Conservation (phyloP, 2,888 invertebrate genomes). For the Euphydryas editha region DNA sequence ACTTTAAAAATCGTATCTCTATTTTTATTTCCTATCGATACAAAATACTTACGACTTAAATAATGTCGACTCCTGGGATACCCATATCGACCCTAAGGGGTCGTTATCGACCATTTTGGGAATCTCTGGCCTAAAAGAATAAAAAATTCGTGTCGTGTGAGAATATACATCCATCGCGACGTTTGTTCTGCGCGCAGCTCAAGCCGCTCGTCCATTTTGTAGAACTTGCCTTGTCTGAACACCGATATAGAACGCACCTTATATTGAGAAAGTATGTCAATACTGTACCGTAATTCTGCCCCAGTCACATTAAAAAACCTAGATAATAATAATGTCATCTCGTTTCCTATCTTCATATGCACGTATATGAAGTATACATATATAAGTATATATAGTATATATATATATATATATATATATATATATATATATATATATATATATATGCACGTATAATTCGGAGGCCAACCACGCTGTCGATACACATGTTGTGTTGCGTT, state of each 20-base stretch:
- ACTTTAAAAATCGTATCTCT: too few relatives aligned
- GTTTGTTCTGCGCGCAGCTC: conserved; percentile 2
- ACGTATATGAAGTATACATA: background rate
- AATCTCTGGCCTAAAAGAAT: too few relatives aligned
- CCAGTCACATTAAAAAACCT: background rate
- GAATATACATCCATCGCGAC: background rate
- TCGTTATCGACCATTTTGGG: too few relatives aligned
- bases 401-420: too few relatives aligned
- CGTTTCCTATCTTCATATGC: background rate
- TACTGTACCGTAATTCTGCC: background rate
- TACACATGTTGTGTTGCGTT: background rate
- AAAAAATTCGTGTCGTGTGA: too few relatives aligned
- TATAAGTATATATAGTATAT: too few relatives aligned
- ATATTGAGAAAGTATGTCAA: background rate
- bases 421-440: too few relatives aligned
- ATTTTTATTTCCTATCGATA: too few relatives aligned
- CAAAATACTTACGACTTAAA: too few relatives aligned
- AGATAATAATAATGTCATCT: background rate
- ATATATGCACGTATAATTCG: conserved; percentile 4
- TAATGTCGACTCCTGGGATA: too few relatives aligned
- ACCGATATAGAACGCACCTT: conserved; percentile 19
- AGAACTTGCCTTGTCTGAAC: conserved; percentile 33
- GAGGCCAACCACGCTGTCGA: conserved; percentile 4
- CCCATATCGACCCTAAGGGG: too few relatives aligned
- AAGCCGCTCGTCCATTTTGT: conserved; percentile 18